A percentile compares a stretch with the other conserved stretches of the same genome.
These are phyloP conservation scores for Vanessa atalanta DNA, from an alignment of 1,140 invertebrate genomes.

Conservation along the genomic window DNA sequence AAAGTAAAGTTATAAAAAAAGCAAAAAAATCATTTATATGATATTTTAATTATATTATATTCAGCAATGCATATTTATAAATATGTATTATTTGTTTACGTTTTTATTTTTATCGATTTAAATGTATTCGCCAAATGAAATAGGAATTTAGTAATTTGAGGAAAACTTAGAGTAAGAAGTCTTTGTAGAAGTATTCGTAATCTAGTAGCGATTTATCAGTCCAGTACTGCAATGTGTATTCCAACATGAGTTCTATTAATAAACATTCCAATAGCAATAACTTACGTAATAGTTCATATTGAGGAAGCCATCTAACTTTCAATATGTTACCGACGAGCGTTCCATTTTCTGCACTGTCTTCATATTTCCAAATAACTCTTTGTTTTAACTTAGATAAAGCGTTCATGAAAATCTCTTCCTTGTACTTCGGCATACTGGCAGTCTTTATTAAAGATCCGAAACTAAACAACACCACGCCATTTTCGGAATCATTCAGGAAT, in stretches of 20 bases:
- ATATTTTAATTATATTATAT: no score
- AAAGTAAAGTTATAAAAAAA: no score
- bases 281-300: conserved; percentile 82
- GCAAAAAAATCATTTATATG: no score
- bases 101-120: no score
- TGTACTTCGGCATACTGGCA: conserved; percentile 71
- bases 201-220: no score
- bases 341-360: conserved; percentile 75
- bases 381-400: conserved; percentile 81
- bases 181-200: no score
- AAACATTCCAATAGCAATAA: conserved; percentile 23
- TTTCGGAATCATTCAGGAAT: conserved; percentile 83
- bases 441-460: conserved; percentile 84
- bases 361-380: conserved; percentile 86
- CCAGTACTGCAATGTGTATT: no score
- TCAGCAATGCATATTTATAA: no score
- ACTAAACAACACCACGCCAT: conserved; percentile 85
- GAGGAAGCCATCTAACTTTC: conserved; percentile 83
- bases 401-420: conserved; percentile 74
- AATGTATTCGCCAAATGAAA: no score
- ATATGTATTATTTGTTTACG: no score
- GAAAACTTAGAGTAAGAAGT: no score
- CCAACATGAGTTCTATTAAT: neutral
- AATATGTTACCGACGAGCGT: conserved; percentile 67
- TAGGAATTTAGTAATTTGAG: no score